A percentile compares a stretch with the other conserved stretches of the same genome.
phyloP scores from a whole-genome alignment of 2,888 invertebrate species.

The Agonopterix arenella region DNA sequence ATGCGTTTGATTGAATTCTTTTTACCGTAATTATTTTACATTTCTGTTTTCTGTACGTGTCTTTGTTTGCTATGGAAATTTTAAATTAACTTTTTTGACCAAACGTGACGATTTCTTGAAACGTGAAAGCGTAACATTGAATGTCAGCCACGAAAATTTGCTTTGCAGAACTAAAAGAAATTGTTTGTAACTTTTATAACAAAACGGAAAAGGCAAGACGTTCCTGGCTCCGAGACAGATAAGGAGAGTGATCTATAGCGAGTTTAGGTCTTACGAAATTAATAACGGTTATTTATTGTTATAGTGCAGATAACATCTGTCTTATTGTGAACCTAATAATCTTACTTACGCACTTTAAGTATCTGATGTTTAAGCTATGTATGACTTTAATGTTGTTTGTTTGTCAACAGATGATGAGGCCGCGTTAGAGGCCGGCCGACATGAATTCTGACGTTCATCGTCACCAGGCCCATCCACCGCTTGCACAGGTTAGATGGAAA shows the following conservation, averaged over 20 bases:
- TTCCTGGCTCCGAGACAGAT: no score
- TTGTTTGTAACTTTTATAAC: conserved; percentile 3
- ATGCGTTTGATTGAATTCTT: conserved; percentile 5
- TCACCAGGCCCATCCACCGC: conserved; percentile 72
- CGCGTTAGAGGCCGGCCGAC: conserved; percentile 53
- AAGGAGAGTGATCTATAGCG: neutral
- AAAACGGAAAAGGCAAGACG: no score
- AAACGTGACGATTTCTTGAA: conserved; percentile 8
- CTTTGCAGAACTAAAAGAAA: conserved; percentile 1
- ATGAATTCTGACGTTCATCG: conserved; percentile 75
- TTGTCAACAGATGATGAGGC: conserved; percentile 64
- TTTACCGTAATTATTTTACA: conserved; percentile 5
- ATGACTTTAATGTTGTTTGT: conserved; percentile 20
- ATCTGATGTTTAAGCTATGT: no score
- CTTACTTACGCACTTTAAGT: no score
- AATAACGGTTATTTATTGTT: no score
- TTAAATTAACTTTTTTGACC: neutral
- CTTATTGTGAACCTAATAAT: no score
- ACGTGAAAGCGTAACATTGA: conserved; percentile 12
- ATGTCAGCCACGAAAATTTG: conserved; percentile 7
- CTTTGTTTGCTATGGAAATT: neutral
- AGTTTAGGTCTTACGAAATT: no score
- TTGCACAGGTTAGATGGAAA: conserved; percentile 53
- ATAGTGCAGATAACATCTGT: no score
- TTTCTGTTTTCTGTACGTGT: neutral